Evolutionary conservation across 1,140 invertebrate species (phyloP).

Genomic region (Drosophila grimshawi): DNA sequence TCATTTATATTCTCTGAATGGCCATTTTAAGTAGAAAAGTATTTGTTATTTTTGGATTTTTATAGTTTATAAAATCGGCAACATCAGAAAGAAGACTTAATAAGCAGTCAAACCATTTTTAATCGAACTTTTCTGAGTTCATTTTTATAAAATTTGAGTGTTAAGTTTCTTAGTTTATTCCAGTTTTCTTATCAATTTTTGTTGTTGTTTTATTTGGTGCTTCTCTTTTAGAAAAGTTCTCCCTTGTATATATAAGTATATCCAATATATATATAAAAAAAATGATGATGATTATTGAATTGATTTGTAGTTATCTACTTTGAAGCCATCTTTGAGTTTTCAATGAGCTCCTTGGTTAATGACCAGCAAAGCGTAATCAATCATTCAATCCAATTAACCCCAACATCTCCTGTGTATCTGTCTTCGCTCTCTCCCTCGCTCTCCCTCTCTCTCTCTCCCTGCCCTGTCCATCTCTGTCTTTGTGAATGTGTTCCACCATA

Average conservation of each 20-base stretch:
- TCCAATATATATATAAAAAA: no score
- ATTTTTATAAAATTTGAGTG: no score
- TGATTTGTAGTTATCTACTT: slow-evolving; percentile 19
- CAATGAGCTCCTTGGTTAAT: slow-evolving; percentile 63
- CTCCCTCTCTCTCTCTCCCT: slow-evolving; percentile 12
- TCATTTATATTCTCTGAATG: slow-evolving; percentile 28
- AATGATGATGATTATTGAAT: neutral
- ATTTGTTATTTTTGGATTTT: neutral
- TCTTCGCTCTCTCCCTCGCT: slow-evolving; percentile 4
- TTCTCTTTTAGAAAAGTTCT: no score
- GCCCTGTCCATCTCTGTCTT: neutral
- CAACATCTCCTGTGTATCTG: slow-evolving; percentile 34
- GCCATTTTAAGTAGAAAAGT: slow-evolving; percentile 44
- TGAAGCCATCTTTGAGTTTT: slow-evolving; percentile 49
- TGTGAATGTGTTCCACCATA: slow-evolving; percentile 57
- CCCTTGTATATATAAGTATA: no score
- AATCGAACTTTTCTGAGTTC: neutral
- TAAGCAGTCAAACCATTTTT: neutral
- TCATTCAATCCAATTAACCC: slow-evolving; percentile 78
- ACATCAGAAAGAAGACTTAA: neutral
- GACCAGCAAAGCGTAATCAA: slow-evolving; percentile 76
- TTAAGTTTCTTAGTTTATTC: no score
- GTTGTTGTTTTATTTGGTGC: no score
- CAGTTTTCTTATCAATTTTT: no score
- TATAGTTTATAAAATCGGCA: neutral